Evolutionary conservation across 1,140 invertebrate genomes (phyloP), one percentile per base, ranked within the genome.

Genomic region (Drosophila micromelanica): DNA sequence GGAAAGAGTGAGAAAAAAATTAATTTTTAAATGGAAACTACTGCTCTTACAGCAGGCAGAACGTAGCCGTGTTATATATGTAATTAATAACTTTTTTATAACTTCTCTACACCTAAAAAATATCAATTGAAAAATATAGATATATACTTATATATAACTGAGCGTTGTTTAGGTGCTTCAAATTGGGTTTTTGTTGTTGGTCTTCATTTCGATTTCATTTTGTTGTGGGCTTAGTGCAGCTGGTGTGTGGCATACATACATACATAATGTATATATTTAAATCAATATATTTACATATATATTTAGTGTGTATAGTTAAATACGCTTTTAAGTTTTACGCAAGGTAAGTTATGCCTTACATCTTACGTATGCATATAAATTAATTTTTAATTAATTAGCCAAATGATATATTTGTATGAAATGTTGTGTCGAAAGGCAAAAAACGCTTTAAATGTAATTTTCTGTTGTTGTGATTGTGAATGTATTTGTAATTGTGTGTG

Each of bases 311-410:
- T 43, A 32, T 72, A 52, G 27, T 54, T 56, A 51, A 35, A 51
- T 72, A 72, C 55, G 64, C 64, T 73, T 68, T 73, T 73, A 73
- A 57, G 71, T 73, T 73, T 68, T n/a, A 35, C 67, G 71, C 65
- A 69, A 73, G 71, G 71, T 73, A 73, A 73, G 59, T 62, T 49
- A 48, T 60, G 56, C 56, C 27, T 45, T 30, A 57, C 38, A 45
- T 57, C 27, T 13, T 27, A 46, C 3, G 45, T 55, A 55, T 55
- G 52, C 52, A 43, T 43, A 57, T 15, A 13, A 43, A 48, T 60
- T 48, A 11, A 60, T 38, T 60, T 17, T 20, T 38, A 49, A 49
- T 37, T 51, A 40, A 11, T 38, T 51, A 62, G 59, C 46, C 38
- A 40, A 30, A 52, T 11, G n/a, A 32, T 52, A 32, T 52, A 52